Percentiles rank a stretch among this genome's conserved stretches.
phyloP scores from a whole-genome alignment of 2,113 vertebrate species.

The Callospermophilus lateralis region DNA sequence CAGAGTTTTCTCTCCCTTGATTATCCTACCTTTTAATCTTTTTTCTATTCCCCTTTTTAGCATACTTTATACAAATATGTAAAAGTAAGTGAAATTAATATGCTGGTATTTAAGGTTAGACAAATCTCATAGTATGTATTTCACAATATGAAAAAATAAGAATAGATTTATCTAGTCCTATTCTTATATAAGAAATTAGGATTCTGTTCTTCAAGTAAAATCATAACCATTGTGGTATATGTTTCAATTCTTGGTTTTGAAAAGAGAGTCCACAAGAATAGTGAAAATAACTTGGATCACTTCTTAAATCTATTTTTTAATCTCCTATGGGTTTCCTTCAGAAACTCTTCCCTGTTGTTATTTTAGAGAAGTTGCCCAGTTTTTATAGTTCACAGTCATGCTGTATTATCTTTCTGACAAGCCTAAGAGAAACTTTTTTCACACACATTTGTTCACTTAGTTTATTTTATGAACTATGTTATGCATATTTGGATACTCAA shows the following conservation, averaged over 20 bases:
- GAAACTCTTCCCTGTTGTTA: conserved; percentile 2
- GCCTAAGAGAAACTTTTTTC: conserved; percentile 19
- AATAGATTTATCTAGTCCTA: not conserved
- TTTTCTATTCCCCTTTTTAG: not conserved
- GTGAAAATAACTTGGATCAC: conserved; percentile 53
- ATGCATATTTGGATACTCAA: conserved; percentile 22
- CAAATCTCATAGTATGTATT: not conserved
- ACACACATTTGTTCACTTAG: conserved; percentile 44
- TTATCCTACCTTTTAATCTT: not conserved
- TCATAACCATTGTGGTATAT: not conserved
- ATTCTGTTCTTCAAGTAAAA: conserved; percentile 49
- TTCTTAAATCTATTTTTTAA: conserved; percentile 58
- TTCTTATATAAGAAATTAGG: conserved; percentile 25
- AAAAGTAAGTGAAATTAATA: conserved; percentile 17
- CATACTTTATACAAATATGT: not conserved
- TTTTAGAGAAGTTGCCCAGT: conserved; percentile 18
- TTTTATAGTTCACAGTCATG: conserved; percentile 49
- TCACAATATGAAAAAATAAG: not conserved
- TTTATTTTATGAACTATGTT: conserved; percentile 50
- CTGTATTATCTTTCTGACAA: conserved; percentile 51
- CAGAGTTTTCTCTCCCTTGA: not conserved
- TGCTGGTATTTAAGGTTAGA: not conserved
- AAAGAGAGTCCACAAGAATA: conserved; percentile 35
- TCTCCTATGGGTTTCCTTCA: not conserved
- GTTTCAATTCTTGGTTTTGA: conserved; percentile 22